A percentile compares a stretch with the other conserved stretches of the same genome.
These are phyloP conservation scores for Didymodactylos carnosus DNA, from an alignment of 2,888 invertebrate genomes.

Conservation along the genomic window DNA sequence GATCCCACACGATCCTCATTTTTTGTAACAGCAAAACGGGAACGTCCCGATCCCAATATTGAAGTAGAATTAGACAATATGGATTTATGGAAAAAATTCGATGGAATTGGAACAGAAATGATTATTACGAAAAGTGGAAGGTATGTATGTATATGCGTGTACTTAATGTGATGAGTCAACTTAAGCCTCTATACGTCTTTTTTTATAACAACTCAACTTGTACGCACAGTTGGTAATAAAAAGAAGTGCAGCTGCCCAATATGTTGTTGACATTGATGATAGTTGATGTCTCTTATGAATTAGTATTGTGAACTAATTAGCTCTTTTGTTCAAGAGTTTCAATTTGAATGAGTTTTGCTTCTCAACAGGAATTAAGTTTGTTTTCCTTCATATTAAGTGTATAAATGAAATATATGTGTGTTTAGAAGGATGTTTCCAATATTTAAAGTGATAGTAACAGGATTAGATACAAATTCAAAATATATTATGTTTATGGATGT, in stretches of 20 bases:
- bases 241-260: no score
- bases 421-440: constrained; percentile 75
- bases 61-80: constrained; percentile 20
- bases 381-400: neutral
- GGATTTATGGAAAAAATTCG: constrained; percentile 24
- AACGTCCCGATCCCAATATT: constrained; percentile 14
- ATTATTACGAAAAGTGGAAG: constrained; percentile 30
- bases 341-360: no score
- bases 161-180: no score
- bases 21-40: neutral
- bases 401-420: constrained; percentile 19
- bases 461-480: constrained; percentile 56
- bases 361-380: neutral
- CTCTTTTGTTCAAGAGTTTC: no score
- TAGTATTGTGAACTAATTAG: no score
- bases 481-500: constrained; percentile 66
- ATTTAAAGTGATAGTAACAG: constrained; percentile 51
- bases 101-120: constrained; percentile 26
- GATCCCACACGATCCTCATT: neutral
- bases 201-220: no score
- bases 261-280: no score
- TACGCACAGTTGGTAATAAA: no score
- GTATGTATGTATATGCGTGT: constrained; percentile 18
- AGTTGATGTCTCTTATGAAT: no score
- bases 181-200: no score